Evolutionary conservation across 1,140 invertebrate genomes (phyloP), one percentile per base, ranked within the genome.

Genomic region (Luehdorfia chinensis): DNA sequence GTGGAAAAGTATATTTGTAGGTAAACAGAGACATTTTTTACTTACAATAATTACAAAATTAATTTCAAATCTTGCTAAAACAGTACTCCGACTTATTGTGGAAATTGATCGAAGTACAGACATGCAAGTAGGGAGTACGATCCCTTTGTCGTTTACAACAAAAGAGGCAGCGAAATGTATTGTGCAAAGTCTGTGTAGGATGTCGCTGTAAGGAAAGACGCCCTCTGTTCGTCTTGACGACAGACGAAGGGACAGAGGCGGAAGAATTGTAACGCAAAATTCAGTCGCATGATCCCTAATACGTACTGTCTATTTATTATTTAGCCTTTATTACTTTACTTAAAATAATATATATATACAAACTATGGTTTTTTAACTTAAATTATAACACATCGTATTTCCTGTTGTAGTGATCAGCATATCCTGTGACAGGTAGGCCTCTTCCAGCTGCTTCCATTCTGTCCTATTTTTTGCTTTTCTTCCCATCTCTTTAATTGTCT

Each of bases 121-220:
- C 34, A 21, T 21, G 34, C 34, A 37, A 37, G 34, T n/a, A n/a
- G n/a, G 32, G 32, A 21, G 34, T 19, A 9, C 15, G n/a, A 37
- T n/a, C 18, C 34, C 34, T 37, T 37, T 37, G 34, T 37, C 34
- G 18, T 37, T 36, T 36, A 37, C 21, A 37, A 37, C 34, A 37
- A 37, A 37, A 37, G 34, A 37, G 4, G n/a, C 34, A 19, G 18
- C 15, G 34, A 37, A 37, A 37, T 37, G 34, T 37, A 37, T 37
- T 37, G 34, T 37, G 34, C 34, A 37, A 37, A 11, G 34, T 37
- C 34, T 37, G 18, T 21, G 32, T 15, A 33, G 32, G 32, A 33
- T 33, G 32, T 33, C 32, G 32, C 32, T 33, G n/a, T 25, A 18
- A 18, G 32, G 32, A 18, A 16, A 36, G 9, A 9, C 33, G 9